Percentiles rank a stretch among this genome's conserved stretches.
phyloP scores from a whole-genome alignment of 2,113 vertebrate genomes.

The Struthidea cinerea region DNA sequence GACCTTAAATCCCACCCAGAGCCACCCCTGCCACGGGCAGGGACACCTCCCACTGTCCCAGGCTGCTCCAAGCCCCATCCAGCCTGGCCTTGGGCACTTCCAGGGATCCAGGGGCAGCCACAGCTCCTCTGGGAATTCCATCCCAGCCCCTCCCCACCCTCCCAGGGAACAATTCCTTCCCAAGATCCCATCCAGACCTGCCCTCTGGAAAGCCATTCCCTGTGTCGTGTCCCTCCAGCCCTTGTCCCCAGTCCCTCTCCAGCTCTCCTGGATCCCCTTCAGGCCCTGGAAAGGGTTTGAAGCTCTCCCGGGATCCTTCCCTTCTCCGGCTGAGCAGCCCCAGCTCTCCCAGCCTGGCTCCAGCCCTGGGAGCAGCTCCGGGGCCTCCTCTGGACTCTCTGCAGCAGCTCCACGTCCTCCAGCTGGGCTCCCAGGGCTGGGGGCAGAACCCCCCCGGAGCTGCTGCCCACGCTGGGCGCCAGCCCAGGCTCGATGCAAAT shows the following conservation, averaged over 20 bases:
- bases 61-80: not conserved
- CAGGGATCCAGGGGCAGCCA: not conserved
- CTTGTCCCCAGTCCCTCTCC: not conserved
- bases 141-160: not conserved
- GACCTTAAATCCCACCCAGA: not conserved
- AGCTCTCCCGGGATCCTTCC: not conserved
- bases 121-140: not conserved
- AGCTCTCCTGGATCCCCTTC: not conserved
- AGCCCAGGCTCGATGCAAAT: not conserved
- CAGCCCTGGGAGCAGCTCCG: not conserved
- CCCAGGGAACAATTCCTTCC: not conserved
- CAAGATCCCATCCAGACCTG: no score
- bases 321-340: not conserved
- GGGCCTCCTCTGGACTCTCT: not conserved
- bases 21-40: not conserved
- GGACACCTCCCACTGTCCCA: not conserved
- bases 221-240: not conserved
- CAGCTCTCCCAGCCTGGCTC: not conserved
- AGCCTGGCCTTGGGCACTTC: fast-evolving
- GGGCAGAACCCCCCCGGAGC: not conserved
- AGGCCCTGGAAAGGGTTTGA: not conserved
- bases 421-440: not conserved
- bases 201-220: not conserved
- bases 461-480: not conserved
- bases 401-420: not conserved